Conservation (phyloP, 1,140 invertebrate genomes). For the Nomia melanderi region DNA sequence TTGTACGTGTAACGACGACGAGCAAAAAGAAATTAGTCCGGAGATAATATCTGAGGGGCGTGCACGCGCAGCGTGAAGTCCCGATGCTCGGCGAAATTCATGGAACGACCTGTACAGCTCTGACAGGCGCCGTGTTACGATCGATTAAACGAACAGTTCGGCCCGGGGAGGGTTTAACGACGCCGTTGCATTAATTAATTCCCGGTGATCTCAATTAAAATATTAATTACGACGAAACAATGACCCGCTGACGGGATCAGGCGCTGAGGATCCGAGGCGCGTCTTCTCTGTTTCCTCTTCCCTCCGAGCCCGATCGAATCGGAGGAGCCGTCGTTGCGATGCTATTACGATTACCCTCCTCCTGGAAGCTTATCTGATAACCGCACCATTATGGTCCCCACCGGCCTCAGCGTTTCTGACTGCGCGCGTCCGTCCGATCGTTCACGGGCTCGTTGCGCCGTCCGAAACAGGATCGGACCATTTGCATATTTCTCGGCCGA, state of each 20-base stretch:
- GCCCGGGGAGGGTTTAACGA: constrained; percentile 61
- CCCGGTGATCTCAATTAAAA: constrained; percentile 78
- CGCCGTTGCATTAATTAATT: constrained; percentile 77
- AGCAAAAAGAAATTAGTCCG: constrained; percentile 21
- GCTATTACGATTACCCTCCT: constrained; percentile 79
- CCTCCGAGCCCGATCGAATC: constrained; percentile 50
- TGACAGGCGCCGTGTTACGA: constrained; percentile 50
- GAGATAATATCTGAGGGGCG: constrained; percentile 38
- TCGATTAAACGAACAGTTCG: constrained; percentile 58
- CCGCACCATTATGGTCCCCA: constrained; percentile 75
- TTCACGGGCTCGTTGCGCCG: constrained; percentile 39
- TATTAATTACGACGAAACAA: constrained; percentile 77
- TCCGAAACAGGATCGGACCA: constrained; percentile 24
- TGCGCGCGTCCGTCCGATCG: constrained; percentile 64
- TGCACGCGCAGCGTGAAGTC: constrained; percentile 37
- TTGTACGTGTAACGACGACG: constrained; percentile 7
- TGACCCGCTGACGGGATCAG: constrained; percentile 65
- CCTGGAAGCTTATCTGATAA: constrained; percentile 79
- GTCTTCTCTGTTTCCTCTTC: constrained; percentile 15
- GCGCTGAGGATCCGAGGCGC: constrained; percentile 33
- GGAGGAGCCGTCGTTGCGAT: constrained; percentile 72
- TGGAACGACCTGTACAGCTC: constrained; percentile 29
- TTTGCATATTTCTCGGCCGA: constrained; percentile 65
- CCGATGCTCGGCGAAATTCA: constrained; percentile 39
- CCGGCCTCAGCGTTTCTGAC: constrained; percentile 66